A percentile compares a stretch with the other conserved stretches of the same genome.
These are phyloP conservation scores for Caenorhabditis macrosperma DNA, from an alignment of 2,888 invertebrate genomes.

Conservation along the genomic window DNA sequence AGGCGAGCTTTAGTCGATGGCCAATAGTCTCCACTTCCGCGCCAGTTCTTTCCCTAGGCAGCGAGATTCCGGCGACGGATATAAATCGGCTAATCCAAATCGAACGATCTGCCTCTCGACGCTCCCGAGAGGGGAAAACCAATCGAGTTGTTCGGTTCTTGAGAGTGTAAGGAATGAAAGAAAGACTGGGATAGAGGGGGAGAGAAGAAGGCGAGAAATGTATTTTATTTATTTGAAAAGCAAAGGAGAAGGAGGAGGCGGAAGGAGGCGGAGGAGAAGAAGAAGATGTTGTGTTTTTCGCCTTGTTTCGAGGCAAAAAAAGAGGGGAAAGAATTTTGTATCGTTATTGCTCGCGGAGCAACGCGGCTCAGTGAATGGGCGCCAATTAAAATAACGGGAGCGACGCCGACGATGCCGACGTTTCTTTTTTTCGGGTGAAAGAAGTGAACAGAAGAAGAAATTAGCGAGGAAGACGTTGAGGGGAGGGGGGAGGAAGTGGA, in stretches of 20 bases:
- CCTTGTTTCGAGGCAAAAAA: slow-evolving; percentile 11
- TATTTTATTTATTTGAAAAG: slow-evolving; percentile 33
- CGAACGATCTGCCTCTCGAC: neutral
- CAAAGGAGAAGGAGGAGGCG: slow-evolving; percentile 9
- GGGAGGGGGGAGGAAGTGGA: slow-evolving; percentile 8
- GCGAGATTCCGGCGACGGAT: too few species aligned
- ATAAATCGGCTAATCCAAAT: slow-evolving; percentile 26
- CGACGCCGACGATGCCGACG: slow-evolving; percentile 11
- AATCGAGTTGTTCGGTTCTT: slow-evolving; percentile 17
- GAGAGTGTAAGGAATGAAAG: too few species aligned
- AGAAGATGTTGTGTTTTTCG: slow-evolving; percentile 29
- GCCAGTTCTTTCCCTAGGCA: too few species aligned
- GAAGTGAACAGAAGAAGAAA: too few species aligned
- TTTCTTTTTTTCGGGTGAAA: slow-evolving; percentile 1
- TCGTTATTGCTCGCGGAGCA: neutral
- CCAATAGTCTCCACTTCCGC: too few species aligned
- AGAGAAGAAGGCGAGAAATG: slow-evolving; percentile 25
- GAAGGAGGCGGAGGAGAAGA: slow-evolving; percentile 1
- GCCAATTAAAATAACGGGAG: slow-evolving; percentile 56
- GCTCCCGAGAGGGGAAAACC: slow-evolving; percentile 27
- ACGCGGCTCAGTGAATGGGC: neutral
- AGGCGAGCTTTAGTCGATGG: too few species aligned
- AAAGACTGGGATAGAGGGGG: slow-evolving; percentile 16
- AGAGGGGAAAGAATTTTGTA: slow-evolving; percentile 25
- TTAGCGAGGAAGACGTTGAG: slow-evolving; percentile 3